A percentile compares a stretch with the other conserved stretches of the same genome.
These are phyloP conservation scores for Triplophysa bombifrons DNA, from an alignment of 2,797 vertebrate genomes.

Conservation along the genomic window DNA sequence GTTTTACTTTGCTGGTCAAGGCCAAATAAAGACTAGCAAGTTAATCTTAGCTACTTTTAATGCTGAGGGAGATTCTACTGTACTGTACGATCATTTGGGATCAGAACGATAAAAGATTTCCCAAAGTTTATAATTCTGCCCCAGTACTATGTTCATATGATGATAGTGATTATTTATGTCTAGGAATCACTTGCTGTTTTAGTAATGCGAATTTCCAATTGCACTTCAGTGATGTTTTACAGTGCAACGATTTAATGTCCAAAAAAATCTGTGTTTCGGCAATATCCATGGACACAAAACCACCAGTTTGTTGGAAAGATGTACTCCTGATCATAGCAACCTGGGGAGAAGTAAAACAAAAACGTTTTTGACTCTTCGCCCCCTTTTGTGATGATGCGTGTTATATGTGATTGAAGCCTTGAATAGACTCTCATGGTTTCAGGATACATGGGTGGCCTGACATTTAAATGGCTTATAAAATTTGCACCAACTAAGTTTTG, in stretches of 20 bases:
- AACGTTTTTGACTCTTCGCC: conserved; percentile 38
- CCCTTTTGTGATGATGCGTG: conserved; percentile 39
- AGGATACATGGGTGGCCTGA: conserved; percentile 49
- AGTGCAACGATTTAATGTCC: conserved; percentile 4
- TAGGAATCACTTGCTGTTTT: conserved; percentile 9
- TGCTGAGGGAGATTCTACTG: conserved; percentile 1
- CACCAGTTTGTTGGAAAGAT: conserved; percentile 40
- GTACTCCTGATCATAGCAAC: conserved; percentile 40
- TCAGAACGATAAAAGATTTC: conserved; percentile 39
- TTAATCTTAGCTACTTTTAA: conserved; percentile 37
- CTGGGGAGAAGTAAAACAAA: conserved; percentile 42
- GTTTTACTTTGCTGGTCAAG: conserved; percentile 33
- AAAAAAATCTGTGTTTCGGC: conserved; percentile 1
- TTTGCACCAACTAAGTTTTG: conserved; percentile 48
- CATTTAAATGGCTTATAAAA: conserved; percentile 54
- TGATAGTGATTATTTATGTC: conserved; percentile 18
- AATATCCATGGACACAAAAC: conserved; percentile 41
- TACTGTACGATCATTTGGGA: conserved; percentile 5
- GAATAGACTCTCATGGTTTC: conserved; percentile 33
- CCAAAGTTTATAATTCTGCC: background rate
- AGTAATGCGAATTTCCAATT: conserved; percentile 11
- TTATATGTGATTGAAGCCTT: conserved; percentile 46
- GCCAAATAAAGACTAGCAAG: conserved; percentile 39
- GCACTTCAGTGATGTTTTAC: conserved; percentile 1
- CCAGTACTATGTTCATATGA: background rate